Evolutionary conservation across 2,797 vertebrate genomes (phyloP).

Genomic region (Sebastes aleutianus): DNA sequence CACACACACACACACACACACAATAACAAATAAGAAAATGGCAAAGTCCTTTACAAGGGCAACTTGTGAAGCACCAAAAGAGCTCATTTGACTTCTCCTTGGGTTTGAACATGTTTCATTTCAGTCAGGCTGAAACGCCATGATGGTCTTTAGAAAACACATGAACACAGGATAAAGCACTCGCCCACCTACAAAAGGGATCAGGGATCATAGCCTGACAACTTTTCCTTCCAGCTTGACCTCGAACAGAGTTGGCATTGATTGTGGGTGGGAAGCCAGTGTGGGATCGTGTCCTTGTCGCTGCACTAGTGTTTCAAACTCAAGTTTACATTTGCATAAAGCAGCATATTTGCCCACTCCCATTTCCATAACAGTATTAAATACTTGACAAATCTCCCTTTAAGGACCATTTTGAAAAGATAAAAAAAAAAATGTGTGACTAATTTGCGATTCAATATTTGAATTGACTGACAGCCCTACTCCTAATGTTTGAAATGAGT

Average conservation of each 20-base stretch:
- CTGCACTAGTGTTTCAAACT: too few relatives aligned
- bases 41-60: slow-evolving; percentile 13
- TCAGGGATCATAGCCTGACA: neutral
- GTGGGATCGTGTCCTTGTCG: too few relatives aligned
- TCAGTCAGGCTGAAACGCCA: neutral
- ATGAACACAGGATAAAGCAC: neutral
- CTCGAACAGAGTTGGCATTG: neutral
- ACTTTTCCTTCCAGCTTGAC: neutral
- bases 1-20: neutral
- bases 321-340: too few relatives aligned
- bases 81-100: slow-evolving; percentile 11
- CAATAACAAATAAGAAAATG: neutral
- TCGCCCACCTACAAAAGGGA: neutral
- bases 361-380: too few relatives aligned
- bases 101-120: neutral
- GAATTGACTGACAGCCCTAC: too few relatives aligned
- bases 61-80: slow-evolving; percentile 12
- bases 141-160: neutral
- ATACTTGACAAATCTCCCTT: too few relatives aligned
- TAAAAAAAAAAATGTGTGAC: too few relatives aligned
- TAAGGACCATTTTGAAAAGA: too few relatives aligned
- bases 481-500: neutral
- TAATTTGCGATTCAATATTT: too few relatives aligned
- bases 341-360: too few relatives aligned
- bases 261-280: neutral